phyloP scores from a whole-genome alignment of 2,797 vertebrate genomes.

The Chanos chanos region DNA sequence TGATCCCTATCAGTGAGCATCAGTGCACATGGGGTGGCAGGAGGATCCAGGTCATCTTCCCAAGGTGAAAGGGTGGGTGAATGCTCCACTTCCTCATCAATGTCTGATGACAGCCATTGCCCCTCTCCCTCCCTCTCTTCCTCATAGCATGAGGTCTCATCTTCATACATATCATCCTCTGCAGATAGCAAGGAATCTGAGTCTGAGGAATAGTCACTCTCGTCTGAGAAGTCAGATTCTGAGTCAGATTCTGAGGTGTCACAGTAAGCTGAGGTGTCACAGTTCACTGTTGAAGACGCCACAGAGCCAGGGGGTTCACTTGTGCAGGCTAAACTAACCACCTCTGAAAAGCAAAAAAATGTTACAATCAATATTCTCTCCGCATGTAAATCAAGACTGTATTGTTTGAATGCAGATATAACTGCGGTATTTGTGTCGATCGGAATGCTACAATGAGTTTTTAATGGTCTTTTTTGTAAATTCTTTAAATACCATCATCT shows the following conservation, averaged over 20 bases:
- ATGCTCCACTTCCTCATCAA: constrained; percentile 51
- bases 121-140: constrained; percentile 51
- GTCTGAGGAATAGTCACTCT: constrained; percentile 76
- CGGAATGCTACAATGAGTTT: no score
- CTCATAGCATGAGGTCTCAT: constrained; percentile 39
- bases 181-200: constrained; percentile 46
- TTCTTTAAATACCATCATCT: constrained; percentile 67
- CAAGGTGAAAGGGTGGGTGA: background rate
- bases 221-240: constrained; percentile 70
- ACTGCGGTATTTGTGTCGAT: no score
- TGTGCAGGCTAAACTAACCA: constrained; percentile 62
- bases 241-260: constrained; percentile 28
- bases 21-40: constrained; percentile 52
- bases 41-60: constrained; percentile 54
- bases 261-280: constrained; percentile 17
- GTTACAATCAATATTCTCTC: background rate
- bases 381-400: no score
- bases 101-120: constrained; percentile 66
- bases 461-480: background rate
- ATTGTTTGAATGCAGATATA: no score
- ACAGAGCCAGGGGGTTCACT: constrained; percentile 57
- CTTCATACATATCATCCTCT: constrained; percentile 48
- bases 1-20: constrained; percentile 65
- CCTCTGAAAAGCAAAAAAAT: constrained; percentile 55
- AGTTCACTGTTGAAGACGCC: constrained; percentile 31